Evolutionary conservation across 2,888 invertebrate genomes (phyloP).

Genomic region (Ptilodon capucinus): DNA sequence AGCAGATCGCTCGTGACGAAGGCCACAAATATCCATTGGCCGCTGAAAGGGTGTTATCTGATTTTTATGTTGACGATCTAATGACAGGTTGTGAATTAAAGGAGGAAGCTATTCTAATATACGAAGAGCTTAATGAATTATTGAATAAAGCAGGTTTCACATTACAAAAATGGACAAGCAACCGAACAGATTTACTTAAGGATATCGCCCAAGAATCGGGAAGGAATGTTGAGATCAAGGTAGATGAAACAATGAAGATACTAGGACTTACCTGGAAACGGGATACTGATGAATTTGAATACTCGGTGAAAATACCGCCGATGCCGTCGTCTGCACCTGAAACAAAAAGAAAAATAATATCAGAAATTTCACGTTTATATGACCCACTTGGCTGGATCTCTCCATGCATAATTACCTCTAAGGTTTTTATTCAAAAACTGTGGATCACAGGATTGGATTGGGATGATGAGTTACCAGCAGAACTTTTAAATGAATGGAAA

Average conservation of each 20-base stretch:
- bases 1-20: conserved; percentile 32
- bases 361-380: conserved; percentile 24
- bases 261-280: conserved; percentile 36
- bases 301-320: conserved; percentile 16
- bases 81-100: conserved; percentile 17
- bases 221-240: conserved; percentile 11
- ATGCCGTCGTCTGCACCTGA: conserved; percentile 6
- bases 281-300: conserved; percentile 21
- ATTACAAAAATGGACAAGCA: conserved; percentile 31
- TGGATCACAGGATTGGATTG: conserved; percentile 12
- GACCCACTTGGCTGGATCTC: conserved; percentile 37
- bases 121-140: conserved; percentile 20
- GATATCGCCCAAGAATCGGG: conserved; percentile 1
- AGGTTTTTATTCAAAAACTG: conserved; percentile 25
- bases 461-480: conserved; percentile 21
- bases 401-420: conserved; percentile 22
- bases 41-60: conserved; percentile 7
- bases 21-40: conserved; percentile 12
- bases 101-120: conserved; percentile 14
- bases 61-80: conserved; percentile 30
- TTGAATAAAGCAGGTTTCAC: conserved; percentile 36
- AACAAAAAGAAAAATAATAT: conserved; percentile 33
- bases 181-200: conserved; percentile 5
- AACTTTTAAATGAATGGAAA: conserved; percentile 24
- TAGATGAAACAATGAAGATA: conserved; percentile 25